phyloP scores from a whole-genome alignment of 2,888 invertebrate species.

The Aphodius sticticus region DNA sequence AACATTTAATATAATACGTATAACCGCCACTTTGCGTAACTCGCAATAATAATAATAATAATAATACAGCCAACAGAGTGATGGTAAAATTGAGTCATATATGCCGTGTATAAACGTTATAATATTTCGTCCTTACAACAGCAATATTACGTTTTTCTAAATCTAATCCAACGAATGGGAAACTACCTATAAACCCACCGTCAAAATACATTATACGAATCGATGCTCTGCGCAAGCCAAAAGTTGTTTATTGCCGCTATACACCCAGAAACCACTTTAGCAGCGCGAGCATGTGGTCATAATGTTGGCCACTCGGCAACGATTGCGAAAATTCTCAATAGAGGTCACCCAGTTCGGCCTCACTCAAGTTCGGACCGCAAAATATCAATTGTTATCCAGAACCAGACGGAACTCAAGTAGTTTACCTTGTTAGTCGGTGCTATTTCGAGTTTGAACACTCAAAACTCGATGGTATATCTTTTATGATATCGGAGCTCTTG shows the following conservation, averaged over 20 bases:
- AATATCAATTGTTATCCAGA: neutral
- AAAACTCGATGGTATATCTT: neutral
- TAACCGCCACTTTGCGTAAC: too few relatives aligned
- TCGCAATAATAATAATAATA: too few relatives aligned
- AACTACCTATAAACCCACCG: neutral
- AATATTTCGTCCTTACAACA: neutral
- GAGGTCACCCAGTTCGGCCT: neutral
- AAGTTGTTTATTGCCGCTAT: neutral
- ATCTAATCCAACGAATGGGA: neutral
- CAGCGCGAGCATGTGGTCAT: neutral
- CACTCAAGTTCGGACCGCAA: neutral
- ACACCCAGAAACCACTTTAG: neutral
- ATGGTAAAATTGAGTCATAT: too few relatives aligned
- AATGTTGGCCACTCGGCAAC: neutral
- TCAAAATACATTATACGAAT: neutral
- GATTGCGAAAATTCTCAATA: conserved; percentile 4
- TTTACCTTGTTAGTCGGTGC: neutral
- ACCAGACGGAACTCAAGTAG: neutral
- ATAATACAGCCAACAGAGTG: too few relatives aligned
- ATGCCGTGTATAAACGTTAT: neutral
- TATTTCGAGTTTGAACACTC: neutral
- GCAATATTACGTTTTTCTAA: neutral
- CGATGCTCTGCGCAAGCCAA: neutral
- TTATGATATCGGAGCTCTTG: too few relatives aligned
- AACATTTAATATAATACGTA: too few relatives aligned